These are phyloP conservation scores for Archips crataeganus DNA, from an alignment of 2,888 invertebrate species.

Conservation along the genomic window DNA sequence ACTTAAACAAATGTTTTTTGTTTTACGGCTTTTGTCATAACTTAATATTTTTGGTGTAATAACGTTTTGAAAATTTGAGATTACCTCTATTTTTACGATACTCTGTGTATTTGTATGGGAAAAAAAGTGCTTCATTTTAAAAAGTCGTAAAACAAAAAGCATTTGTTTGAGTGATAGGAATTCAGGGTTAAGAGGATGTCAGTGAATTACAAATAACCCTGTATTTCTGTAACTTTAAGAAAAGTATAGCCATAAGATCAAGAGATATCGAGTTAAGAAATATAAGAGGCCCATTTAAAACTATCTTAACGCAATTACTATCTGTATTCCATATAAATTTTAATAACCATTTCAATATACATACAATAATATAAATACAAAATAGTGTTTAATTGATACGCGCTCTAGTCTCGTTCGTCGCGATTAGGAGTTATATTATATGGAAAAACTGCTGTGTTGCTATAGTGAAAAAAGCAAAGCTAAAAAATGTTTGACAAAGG, in stretches of 20 bases:
- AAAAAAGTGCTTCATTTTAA: too few relatives aligned
- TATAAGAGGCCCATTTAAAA: neutral
- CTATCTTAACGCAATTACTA: conserved; percentile 25
- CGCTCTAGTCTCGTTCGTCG: conserved; percentile 36
- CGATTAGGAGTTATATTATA: neutral
- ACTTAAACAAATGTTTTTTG: too few relatives aligned
- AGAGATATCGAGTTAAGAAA: neutral
- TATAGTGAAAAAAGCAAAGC: neutral
- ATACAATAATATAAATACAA: conserved; percentile 23
- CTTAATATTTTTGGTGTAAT: too few relatives aligned
- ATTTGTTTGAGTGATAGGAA: too few relatives aligned
- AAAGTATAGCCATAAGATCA: neutral
- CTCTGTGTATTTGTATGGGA: too few relatives aligned
- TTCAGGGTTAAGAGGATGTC: too few relatives aligned
- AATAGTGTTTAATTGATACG: conserved; percentile 24
- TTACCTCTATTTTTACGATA: too few relatives aligned
- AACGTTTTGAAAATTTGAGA: too few relatives aligned
- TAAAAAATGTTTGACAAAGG: too few relatives aligned
- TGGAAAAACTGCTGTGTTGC: neutral
- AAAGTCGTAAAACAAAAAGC: too few relatives aligned
- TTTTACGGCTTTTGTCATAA: too few relatives aligned
- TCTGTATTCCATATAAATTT: conserved; percentile 33
- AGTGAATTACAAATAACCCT: too few relatives aligned
- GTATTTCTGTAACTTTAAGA: conserved; percentile 1
- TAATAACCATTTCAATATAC: conserved; percentile 23